These are phyloP conservation scores for Stichopus horrens DNA, from an alignment of 53 echinoderm and acorn worm species.

Conservation along the genomic window DNA sequence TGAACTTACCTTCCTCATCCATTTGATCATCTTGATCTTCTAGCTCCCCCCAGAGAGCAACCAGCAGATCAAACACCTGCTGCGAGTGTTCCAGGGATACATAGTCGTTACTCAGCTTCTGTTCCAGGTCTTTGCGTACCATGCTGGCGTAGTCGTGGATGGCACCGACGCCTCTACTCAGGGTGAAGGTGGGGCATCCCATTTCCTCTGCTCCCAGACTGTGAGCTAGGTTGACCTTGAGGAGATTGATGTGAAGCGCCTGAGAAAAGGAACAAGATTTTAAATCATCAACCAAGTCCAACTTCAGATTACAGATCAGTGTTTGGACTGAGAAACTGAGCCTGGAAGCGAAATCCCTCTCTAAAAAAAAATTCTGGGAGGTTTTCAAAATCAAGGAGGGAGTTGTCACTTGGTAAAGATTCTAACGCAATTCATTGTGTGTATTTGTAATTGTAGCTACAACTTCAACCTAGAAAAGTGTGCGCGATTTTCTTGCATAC, in stretches of 20 bases:
- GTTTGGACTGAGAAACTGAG: too few species aligned
- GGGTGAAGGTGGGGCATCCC: slow-evolving; percentile 82
- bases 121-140: slow-evolving; percentile 63
- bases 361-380: too few species aligned
- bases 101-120: slow-evolving; percentile 56
- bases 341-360: too few species aligned
- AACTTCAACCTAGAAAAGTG: too few species aligned
- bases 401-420: too few species aligned
- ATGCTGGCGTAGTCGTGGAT: slow-evolving; percentile 74
- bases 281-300: too few species aligned
- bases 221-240: slow-evolving; percentile 74
- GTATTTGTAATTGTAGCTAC: too few species aligned
- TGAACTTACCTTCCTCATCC: slow-evolving; percentile 28
- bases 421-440: too few species aligned
- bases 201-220: slow-evolving; percentile 69
- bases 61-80: slow-evolving; percentile 83
- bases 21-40: slow-evolving; percentile 67
- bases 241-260: slow-evolving; percentile 67
- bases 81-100: slow-evolving; percentile 72
- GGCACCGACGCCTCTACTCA: slow-evolving; percentile 71
- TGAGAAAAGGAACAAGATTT: not conserved
- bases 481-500: too few species aligned
- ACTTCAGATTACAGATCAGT: too few species aligned
- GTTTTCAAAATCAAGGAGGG: too few species aligned
- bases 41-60: slow-evolving; percentile 86